These are phyloP conservation scores for Prolemur simus DNA, from an alignment of 2,113 vertebrate genomes.

Conservation along the genomic window DNA sequence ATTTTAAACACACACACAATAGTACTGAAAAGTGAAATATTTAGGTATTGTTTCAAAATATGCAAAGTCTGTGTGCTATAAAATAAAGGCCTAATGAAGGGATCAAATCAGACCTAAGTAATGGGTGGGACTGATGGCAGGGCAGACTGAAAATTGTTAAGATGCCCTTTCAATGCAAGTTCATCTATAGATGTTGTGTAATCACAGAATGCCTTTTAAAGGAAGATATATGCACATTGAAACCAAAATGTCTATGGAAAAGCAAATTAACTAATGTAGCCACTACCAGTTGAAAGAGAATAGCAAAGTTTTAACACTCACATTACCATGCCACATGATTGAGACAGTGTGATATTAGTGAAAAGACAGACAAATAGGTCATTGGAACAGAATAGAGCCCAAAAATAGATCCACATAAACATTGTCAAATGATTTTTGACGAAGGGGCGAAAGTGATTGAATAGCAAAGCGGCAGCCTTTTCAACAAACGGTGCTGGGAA, in stretches of 20 bases:
- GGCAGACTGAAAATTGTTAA: background rate
- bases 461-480: background rate
- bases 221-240: accelerated
- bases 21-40: background rate
- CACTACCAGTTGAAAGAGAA: background rate
- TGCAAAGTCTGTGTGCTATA: background rate
- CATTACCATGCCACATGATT: accelerated
- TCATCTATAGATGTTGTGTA: background rate
- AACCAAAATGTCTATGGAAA: background rate
- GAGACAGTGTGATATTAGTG: accelerated
- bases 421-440: background rate
- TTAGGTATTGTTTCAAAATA: background rate
- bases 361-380: background rate
- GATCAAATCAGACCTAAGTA: background rate
- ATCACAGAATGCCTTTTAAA: no score
- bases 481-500: background rate
- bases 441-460: background rate
- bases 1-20: background rate
- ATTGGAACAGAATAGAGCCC: background rate
- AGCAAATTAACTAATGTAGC: background rate
- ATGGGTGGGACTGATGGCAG: background rate
- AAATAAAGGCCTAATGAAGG: background rate
- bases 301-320: no score
- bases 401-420: background rate
- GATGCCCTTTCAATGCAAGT: background rate